Percentiles rank a stretch among this genome's conserved stretches.
Conservation (phyloP, 2,113 vertebrate genomes). For the Lates calcarifer region DNA sequence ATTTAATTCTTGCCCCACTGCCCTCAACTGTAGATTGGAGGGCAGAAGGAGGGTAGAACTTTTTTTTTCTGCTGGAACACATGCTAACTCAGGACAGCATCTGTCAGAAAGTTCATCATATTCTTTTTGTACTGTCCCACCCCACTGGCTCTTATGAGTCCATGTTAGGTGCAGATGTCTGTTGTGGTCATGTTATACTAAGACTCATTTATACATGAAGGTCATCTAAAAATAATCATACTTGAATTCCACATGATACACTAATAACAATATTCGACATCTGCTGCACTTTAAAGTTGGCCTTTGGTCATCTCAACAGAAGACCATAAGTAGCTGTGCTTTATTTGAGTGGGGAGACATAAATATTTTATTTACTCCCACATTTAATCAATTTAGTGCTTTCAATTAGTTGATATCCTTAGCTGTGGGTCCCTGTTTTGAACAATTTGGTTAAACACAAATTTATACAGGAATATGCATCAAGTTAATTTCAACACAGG, state of each 20-base stretch:
- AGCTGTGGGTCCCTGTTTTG: too few species aligned
- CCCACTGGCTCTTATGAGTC: neutral
- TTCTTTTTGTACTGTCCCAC: neutral
- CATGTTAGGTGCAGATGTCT: neutral
- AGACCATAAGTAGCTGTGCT: neutral
- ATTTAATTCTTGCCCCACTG: slow-evolving; percentile 84
- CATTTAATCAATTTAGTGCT: neutral
- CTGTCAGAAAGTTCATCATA: slow-evolving; percentile 18
- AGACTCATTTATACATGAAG: slow-evolving; percentile 9
- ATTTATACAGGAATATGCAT: too few species aligned
- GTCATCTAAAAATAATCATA: neutral
- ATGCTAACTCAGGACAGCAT: slow-evolving; percentile 41
- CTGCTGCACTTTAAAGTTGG: neutral
- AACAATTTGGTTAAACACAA: too few species aligned
- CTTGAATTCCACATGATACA: neutral
- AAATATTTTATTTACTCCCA: neutral
- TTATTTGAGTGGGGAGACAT: neutral
- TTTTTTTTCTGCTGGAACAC: slow-evolving; percentile 37
- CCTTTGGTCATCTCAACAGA: neutral
- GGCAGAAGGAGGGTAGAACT: slow-evolving; percentile 39
- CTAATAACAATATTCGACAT: neutral
- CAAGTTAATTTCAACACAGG: too few species aligned
- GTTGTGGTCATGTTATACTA: neutral
- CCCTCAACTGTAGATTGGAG: slow-evolving; percentile 80
- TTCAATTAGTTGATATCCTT: too few species aligned